Base-by-base conservation (phyloP, 2,888 invertebrate species). In the Pristionchus exspectatus region DNA sequence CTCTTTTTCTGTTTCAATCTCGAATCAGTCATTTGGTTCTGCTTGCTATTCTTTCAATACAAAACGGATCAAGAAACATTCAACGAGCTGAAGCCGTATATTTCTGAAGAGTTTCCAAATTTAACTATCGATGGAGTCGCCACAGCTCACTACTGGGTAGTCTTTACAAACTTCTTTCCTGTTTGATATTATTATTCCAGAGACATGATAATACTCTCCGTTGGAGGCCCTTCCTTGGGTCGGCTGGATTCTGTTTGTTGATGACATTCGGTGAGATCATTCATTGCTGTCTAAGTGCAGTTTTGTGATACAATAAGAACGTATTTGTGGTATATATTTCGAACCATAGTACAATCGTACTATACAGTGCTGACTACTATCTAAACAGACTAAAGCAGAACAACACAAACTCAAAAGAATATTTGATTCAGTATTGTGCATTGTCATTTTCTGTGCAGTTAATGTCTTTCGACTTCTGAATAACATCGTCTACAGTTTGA, bases 241-340 rank as follows among this genome's bases (percentile, higher is more conserved):
- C 77, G 14, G 38, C 44, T n/a, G 77, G 77, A n/a, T 77, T 77
- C 44, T 77, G 77, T 30, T 38, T n/a, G 1, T 24, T 77, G 38
- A 77, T 77, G 77, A 77, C 77, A 44, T 77, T 77, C 77, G 77
- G 77, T 77, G 44, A 77, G 77, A 24, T 12, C 66, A n/a, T n/a
- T 66, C n/a, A 66, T 2, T 12, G 4, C 0, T 2, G 14, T n/a
- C 27, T 66, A 66, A 72, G 33, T 33, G 14, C 12, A 14, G 69
- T 30, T 33, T 63, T 21, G 63, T 63, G 63, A 63, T 63, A 10
- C 63, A n/a, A n/a, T 10, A 63, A 63, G 63, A 63, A n/a, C 63
- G n/a, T 24, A n/a, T 24, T n/a, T 50, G 44, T 9, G 4, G 9
- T 5, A 44, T 3, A 5, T 44, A 50, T 50, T 50, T 50, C 9